phyloP scores from a whole-genome alignment of 2,888 invertebrate species.

The Empis stercorea region DNA sequence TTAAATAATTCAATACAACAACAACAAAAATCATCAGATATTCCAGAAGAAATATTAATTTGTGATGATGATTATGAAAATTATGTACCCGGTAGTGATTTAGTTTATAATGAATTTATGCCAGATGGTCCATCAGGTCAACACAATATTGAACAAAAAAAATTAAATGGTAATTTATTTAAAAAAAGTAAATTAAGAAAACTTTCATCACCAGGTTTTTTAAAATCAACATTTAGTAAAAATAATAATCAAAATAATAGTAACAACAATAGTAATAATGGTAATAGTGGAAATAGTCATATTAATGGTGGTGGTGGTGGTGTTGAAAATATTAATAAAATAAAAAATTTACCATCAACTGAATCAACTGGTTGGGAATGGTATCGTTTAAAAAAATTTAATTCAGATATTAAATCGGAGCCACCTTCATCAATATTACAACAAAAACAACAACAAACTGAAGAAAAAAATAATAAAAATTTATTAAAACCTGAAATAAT shows the following conservation, averaged over 20 bases:
- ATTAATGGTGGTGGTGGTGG: no score
- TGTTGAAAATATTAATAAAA: conserved; percentile 12
- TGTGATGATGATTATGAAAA: conserved; percentile 44
- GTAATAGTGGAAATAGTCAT: not conserved
- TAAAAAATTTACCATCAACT: conserved; percentile 25
- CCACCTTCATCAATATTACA: no score
- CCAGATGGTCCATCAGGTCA: conserved; percentile 33
- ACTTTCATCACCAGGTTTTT: conserved; percentile 46
- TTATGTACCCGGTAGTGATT: conserved; percentile 39
- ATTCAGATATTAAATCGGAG: not conserved
- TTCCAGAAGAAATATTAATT: conserved; percentile 39
- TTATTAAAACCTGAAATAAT: not conserved
- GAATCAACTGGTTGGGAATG: conserved; percentile 37
- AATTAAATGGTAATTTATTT: not conserved
- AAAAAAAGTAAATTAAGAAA: conserved; percentile 38
- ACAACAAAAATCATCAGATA: not conserved
- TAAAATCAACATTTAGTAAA: conserved; percentile 42
- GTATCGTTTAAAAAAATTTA: conserved; percentile 29
- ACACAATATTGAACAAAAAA: conserved; percentile 21
- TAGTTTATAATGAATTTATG: conserved; percentile 35
- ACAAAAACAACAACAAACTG: not conserved
- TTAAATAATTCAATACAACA: not conserved
- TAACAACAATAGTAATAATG: conserved; percentile 6
- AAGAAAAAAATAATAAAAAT: no score
- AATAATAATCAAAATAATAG: no score